These are phyloP conservation scores for Siniperca chuatsi DNA, from an alignment of 2,113 vertebrate species.

Conservation along the genomic window DNA sequence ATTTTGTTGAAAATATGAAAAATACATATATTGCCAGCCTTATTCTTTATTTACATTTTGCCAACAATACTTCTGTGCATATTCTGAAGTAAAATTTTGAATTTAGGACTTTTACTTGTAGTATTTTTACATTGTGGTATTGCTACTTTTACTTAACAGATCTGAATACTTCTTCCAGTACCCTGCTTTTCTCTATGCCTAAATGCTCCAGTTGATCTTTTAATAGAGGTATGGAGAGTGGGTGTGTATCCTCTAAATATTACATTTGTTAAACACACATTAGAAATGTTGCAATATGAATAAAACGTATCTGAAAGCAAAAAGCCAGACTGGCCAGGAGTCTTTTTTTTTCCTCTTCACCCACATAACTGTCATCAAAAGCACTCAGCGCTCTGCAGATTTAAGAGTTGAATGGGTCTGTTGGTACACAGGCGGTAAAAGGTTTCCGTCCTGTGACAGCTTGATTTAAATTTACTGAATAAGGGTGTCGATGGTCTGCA, in stretches of 20 bases:
- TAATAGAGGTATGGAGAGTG: not conserved
- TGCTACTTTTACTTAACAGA: not conserved
- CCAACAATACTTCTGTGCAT: not conserved
- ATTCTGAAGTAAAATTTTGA: not conserved
- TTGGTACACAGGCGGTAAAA: not conserved
- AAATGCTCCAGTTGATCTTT: not conserved
- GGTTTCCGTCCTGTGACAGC: not conserved
- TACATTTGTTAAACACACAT: not conserved
- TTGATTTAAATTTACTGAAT: slow-evolving; percentile 29
- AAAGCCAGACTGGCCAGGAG: not conserved
- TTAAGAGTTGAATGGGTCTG: not conserved
- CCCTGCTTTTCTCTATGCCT: not conserved
- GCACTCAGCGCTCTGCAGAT: slow-evolving; percentile 2
- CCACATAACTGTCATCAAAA: slow-evolving; percentile 10
- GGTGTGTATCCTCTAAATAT: not conserved
- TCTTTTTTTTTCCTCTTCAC: not conserved
- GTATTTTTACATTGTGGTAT: not conserved
- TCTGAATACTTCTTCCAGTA: not conserved
- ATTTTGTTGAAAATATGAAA: not conserved
- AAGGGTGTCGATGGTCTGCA: slow-evolving; percentile 26
- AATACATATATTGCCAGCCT: not conserved
- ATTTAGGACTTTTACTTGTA: not conserved
- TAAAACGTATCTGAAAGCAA: not conserved
- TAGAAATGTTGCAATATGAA: not conserved
- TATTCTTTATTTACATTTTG: not conserved